phyloP scores from a whole-genome alignment of 2,888 invertebrate species.

The Cataglyphis altisquamis region DNA sequence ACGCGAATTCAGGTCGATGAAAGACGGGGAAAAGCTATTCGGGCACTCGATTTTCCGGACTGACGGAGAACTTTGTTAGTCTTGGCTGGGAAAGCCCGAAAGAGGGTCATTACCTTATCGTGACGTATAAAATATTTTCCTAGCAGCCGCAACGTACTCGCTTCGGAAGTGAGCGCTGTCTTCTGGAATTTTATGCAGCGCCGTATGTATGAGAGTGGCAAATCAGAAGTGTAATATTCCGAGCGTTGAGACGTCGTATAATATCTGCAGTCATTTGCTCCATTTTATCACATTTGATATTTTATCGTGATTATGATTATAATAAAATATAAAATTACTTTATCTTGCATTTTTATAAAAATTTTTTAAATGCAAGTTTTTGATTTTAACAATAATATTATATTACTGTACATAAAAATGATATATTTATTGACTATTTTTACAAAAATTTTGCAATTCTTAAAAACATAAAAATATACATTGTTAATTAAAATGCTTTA shows the following conservation, averaged over 20 bases:
- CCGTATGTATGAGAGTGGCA: not conserved
- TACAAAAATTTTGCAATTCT: not conserved
- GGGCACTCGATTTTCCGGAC: slow-evolving; percentile 70
- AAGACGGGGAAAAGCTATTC: slow-evolving; percentile 51
- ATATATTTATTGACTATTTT: not conserved
- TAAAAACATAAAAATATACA: not conserved
- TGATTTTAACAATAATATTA: not conserved
- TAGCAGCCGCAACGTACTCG: slow-evolving; percentile 11
- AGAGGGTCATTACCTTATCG: slow-evolving; percentile 67
- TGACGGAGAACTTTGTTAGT: slow-evolving; percentile 70
- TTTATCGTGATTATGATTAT: not conserved
- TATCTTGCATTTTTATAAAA: not conserved
- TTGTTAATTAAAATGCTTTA: not conserved
- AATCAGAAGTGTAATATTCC: slow-evolving; percentile 20
- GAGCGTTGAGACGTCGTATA: not conserved
- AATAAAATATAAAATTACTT: slow-evolving; percentile 5
- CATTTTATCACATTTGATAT: slow-evolving; percentile 9
- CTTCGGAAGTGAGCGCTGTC: slow-evolving; percentile 22
- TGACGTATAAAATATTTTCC: slow-evolving; percentile 64
- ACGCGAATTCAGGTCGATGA: slow-evolving; percentile 65
- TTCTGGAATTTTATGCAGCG: slow-evolving; percentile 15
- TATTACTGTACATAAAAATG: not conserved
- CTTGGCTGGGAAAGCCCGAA: slow-evolving; percentile 59
- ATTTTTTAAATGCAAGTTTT: not conserved
- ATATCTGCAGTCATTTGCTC: slow-evolving; percentile 6